Base-by-base conservation (phyloP, 2,888 invertebrate species). In the Drosophila paucipuncta region DNA sequence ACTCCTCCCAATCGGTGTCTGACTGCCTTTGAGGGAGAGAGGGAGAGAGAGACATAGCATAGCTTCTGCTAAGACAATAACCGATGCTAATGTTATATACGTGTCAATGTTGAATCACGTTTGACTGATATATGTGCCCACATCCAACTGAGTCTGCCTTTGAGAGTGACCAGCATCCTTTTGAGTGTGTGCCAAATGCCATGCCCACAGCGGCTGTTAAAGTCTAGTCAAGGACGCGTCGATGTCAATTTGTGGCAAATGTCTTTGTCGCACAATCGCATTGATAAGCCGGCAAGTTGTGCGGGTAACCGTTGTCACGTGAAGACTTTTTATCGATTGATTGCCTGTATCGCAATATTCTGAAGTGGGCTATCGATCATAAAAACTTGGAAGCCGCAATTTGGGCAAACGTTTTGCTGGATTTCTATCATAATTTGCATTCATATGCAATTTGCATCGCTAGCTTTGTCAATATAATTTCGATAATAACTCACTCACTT, bases 41-140 rank as follows among this genome's bases (percentile, higher is more conserved):
- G n/a, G 1, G n/a, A 7, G 47, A 7, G 47, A 5, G n/a, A 7
- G 22, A 22, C 16, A 16, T 28, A 41, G 30, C 64, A 49, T 33
- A 22, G 55, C 68, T 68, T 74, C 58, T 79, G 74, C 78, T 77
- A 76, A 79, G 78, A 83, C 87, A 89, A 86, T 83, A 86, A 82
- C 87, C 73, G 77, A 79, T 82, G 82, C 80, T 85, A 89, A 89
- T 88, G 89, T 87, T 71, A 79, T 86, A 79, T 78, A 83, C 89
- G 85, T 88, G 87, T 86, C 87, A 86, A 82, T 89, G 83, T 80
- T 85, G 89, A 85, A 78, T 80, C 89, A 74, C 64, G 53, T 86
- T 83, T 80, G 86, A 85, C 76, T 84, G 90, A 86, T 88, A 76
- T 88, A 80, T 82, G 73, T 69, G 50, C 69, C 41, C 65, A 68